Conservation (phyloP, 2,797 vertebrate genomes). For the Aselliscus stoliczkanus region DNA sequence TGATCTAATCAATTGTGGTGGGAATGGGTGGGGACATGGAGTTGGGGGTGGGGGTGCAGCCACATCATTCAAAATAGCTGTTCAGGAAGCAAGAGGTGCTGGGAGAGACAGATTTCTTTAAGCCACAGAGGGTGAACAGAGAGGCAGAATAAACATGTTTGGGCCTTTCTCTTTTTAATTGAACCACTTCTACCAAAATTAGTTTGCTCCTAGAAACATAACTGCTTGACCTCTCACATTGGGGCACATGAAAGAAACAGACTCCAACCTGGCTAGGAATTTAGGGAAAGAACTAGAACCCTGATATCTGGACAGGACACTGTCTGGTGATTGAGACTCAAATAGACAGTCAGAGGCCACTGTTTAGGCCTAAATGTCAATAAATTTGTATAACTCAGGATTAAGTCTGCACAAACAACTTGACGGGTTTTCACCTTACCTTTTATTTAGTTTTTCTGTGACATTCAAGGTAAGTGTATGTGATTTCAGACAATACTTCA, state of each 20-base stretch:
- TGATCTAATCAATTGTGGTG: background rate
- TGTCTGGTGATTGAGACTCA: background rate
- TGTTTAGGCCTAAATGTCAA: background rate
- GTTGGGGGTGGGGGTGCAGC: background rate
- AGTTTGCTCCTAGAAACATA: background rate
- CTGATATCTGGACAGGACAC: background rate
- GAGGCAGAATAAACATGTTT: background rate
- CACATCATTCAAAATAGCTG: background rate
- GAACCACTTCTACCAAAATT: background rate
- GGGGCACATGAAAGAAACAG: background rate
- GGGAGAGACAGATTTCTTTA: background rate
- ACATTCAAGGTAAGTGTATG: background rate
- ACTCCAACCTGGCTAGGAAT: background rate
- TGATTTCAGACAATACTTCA: background rate
- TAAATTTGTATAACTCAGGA: background rate
- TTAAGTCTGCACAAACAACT: background rate
- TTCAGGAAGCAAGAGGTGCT: background rate
- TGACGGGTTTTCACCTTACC: background rate
- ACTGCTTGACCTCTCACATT: background rate
- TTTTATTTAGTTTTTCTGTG: background rate
- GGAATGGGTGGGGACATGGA: background rate
- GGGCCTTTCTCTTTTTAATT: background rate
- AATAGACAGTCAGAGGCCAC: background rate
- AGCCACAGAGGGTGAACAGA: background rate
- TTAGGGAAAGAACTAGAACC: background rate